Evolutionary conservation across 2,113 vertebrate species (phyloP).

Genomic region (Serinus canaria): DNA sequence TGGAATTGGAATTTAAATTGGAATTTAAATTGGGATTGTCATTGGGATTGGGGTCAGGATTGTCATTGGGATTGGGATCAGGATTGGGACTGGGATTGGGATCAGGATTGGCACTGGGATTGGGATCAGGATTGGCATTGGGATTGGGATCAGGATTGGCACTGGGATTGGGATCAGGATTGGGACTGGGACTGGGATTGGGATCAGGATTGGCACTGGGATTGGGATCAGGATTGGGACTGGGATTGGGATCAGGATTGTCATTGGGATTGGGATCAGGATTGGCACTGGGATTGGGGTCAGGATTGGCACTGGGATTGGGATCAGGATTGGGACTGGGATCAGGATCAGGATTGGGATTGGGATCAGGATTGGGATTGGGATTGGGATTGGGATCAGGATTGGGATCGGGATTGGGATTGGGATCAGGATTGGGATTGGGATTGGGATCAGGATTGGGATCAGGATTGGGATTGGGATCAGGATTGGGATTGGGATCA

Average conservation of each 20-base stretch:
- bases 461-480: no score
- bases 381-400: no score
- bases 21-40: neutral
- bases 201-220: neutral
- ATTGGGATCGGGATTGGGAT: neutral
- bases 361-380: no score
- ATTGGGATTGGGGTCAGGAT: neutral
- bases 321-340: neutral
- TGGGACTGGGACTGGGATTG: no score
- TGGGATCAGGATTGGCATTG: no score
- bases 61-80: neutral
- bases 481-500: no score
- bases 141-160: neutral
- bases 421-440: neutral
- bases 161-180: rapidly evolving
- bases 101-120: no score
- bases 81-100: rapidly evolving
- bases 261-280: neutral
- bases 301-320: neutral
- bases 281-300: neutral
- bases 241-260: neutral
- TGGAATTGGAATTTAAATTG: rapidly evolving
- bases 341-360: neutral
- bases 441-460: neutral
- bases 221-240: neutral